Percentiles rank a stretch among this genome's conserved stretches.
phyloP scores from a whole-genome alignment of 2,113 vertebrate genomes.

The Sander lucioperca region DNA sequence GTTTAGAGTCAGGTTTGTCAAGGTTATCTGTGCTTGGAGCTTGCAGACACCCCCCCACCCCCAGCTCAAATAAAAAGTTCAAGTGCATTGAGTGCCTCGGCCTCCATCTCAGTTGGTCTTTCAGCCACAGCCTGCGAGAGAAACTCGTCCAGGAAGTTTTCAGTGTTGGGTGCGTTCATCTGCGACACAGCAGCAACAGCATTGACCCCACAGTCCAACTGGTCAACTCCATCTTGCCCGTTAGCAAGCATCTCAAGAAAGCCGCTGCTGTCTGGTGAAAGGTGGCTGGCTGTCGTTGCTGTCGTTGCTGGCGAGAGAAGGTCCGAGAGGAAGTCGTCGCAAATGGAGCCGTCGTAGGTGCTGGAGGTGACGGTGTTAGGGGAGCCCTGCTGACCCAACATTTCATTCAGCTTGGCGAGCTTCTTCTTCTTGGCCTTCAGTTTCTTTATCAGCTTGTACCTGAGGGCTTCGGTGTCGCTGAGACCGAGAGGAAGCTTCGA shows the following conservation, averaged over 20 bases:
- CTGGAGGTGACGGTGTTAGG: constrained; percentile 72
- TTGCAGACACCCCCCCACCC: not conserved
- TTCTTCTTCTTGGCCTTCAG: constrained; percentile 94
- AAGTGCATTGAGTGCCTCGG: constrained; percentile 85
- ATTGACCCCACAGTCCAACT: fast-evolving
- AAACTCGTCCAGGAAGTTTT: constrained; percentile 89
- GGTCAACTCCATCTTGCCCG: constrained; percentile 52
- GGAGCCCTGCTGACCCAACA: constrained; percentile 76
- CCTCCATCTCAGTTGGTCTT: constrained; percentile 79
- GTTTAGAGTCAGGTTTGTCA: not conserved
- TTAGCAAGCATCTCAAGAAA: constrained; percentile 86
- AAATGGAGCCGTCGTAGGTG: constrained; percentile 72
- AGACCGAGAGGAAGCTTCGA: constrained; percentile 47
- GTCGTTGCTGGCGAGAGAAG: constrained; percentile 87
- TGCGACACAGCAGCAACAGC: fast-evolving
- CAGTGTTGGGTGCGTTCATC: constrained; percentile 54
- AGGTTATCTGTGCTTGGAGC: not conserved
- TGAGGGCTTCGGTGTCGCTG: constrained; percentile 85
- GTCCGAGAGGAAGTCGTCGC: constrained; percentile 87
- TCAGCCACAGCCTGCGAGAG: constrained; percentile 81
- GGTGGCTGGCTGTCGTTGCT: constrained; percentile 71
- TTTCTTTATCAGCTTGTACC: constrained; percentile 91
- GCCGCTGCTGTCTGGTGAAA: constrained; percentile 84
- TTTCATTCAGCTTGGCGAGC: constrained; percentile 86
- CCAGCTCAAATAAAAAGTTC: constrained; percentile 85